phyloP scores from a whole-genome alignment of 2,797 vertebrate species.

The Ptychobarbus kaznakovi region DNA sequence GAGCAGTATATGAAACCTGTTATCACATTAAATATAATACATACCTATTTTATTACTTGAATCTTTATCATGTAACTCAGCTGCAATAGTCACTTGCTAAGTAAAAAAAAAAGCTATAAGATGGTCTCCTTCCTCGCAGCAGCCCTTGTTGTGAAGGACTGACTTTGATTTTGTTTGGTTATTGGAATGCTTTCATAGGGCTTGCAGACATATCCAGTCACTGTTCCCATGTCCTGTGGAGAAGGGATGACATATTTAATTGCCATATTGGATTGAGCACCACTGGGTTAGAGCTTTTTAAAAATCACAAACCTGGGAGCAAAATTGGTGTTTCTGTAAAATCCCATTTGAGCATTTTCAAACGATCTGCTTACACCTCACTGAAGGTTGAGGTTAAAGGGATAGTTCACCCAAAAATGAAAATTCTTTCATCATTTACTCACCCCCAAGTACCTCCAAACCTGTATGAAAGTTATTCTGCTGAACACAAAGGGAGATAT shows the following conservation, averaged over 20 bases:
- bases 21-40: neutral
- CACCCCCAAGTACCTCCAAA: too few species aligned
- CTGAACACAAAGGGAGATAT: too few species aligned
- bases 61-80: constrained; percentile 41
- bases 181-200: constrained; percentile 12
- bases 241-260: neutral
- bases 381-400: neutral
- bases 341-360: neutral
- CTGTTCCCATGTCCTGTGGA: neutral
- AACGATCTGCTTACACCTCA: neutral
- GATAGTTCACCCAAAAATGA: too few species aligned
- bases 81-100: constrained; percentile 53
- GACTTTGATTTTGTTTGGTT: constrained; percentile 36
- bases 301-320: neutral
- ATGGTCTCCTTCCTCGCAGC: constrained; percentile 25
- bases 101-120: constrained; percentile 35
- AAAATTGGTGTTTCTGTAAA: neutral
- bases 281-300: neutral
- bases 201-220: neutral
- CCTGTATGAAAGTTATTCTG: too few species aligned
- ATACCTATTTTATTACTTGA: constrained; percentile 34
- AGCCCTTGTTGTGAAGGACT: constrained; percentile 2
- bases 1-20: constrained; percentile 50
- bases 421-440: too few species aligned
- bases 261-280: neutral